A percentile compares a stretch with the other conserved stretches of the same genome.
These are phyloP conservation scores for Micromesistius poutassou DNA, from an alignment of 2,797 vertebrate species.

Conservation along the genomic window DNA sequence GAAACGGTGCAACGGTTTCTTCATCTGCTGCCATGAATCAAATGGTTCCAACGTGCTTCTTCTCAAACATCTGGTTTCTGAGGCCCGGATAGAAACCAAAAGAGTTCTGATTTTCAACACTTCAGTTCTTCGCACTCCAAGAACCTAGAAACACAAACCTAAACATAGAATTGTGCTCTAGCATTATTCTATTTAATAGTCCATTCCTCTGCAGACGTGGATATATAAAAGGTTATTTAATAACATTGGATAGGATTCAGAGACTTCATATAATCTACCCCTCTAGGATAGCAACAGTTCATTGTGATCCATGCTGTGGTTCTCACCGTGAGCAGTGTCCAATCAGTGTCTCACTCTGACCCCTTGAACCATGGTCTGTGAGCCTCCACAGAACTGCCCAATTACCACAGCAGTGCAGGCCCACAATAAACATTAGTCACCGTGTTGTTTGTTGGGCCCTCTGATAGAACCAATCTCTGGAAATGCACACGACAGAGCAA, in stretches of 20 bases:
- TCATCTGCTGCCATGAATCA: not conserved
- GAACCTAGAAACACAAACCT: not conserved
- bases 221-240: not conserved
- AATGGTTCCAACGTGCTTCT: not conserved
- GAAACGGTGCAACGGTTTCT: not conserved
- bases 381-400: not conserved
- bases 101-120: not conserved
- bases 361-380: not conserved
- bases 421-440: not conserved
- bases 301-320: not conserved
- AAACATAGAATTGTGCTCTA: not conserved
- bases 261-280: not conserved
- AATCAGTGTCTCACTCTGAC: not conserved
- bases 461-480: not conserved
- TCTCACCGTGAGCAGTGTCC: not conserved
- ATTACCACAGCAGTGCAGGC: not conserved
- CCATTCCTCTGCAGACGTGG: not conserved
- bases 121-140: not conserved
- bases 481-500: not conserved
- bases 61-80: not conserved
- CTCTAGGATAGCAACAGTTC: not conserved
- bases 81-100: not conserved
- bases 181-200: not conserved
- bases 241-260: not conserved
- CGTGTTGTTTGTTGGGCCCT: not conserved